Percentiles rank a stretch among this genome's conserved stretches.
Conservation (phyloP, 1,140 invertebrate species). For the Bilobella aurantiaca region DNA sequence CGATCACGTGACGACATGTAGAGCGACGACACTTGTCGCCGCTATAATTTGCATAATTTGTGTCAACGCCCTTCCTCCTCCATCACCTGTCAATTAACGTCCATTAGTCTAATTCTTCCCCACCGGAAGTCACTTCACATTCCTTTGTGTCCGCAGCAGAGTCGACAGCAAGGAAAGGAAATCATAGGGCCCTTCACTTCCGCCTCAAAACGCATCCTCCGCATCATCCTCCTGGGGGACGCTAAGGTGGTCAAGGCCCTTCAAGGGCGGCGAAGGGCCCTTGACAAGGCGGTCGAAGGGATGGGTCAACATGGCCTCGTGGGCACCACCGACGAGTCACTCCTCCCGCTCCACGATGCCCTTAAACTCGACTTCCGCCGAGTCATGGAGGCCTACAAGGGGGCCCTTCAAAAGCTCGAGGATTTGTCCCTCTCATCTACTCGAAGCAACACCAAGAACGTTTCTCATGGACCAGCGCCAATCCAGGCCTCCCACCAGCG, state of each 20-base stretch:
- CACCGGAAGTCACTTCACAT: not conserved
- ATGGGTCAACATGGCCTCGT: constrained; percentile 66
- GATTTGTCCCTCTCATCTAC: constrained; percentile 56
- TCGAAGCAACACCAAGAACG: constrained; percentile 40
- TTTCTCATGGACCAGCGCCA: constrained; percentile 60
- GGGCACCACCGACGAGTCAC: constrained; percentile 47
- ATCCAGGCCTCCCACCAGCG: constrained; percentile 79
- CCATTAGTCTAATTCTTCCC: no score
- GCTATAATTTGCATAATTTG: no score
- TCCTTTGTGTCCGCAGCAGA: not conserved
- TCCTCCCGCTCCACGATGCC: constrained; percentile 49
- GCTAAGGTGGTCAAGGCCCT: constrained; percentile 50
- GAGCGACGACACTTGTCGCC: no score
- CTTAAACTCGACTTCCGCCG: constrained; percentile 70
- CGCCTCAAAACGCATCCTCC: constrained; percentile 49
- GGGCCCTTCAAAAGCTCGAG: constrained; percentile 74
- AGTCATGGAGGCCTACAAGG: constrained; percentile 74
- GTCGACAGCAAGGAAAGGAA: constrained; percentile 42
- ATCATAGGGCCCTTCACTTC: constrained; percentile 45
- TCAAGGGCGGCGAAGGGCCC: constrained; percentile 52
- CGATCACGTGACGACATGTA: no score
- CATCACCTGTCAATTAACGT: no score
- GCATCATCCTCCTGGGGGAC: constrained; percentile 47
- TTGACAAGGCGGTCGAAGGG: constrained; percentile 71
- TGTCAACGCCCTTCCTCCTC: no score